Conservation (phyloP, 1,140 invertebrate genomes). For the Solen grandis region DNA sequence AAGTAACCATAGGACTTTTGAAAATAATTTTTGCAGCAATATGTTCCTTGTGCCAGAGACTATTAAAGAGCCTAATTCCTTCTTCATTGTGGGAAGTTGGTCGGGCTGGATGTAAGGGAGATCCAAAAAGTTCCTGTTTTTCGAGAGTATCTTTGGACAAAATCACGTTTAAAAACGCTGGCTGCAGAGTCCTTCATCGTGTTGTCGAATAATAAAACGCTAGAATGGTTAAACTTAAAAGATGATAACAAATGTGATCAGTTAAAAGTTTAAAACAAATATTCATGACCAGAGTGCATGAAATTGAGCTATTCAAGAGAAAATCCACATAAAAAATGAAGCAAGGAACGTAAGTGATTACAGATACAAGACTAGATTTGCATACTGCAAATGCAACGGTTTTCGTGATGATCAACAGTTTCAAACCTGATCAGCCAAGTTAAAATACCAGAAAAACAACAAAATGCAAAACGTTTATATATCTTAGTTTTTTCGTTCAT, state of each 20-base stretch:
- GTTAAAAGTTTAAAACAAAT: background rate
- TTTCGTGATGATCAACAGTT: no score
- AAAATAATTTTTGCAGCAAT: conserved; percentile 18
- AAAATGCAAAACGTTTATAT: no score
- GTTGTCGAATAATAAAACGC: conserved; percentile 6
- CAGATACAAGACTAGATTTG: no score
- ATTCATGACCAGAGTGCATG: background rate
- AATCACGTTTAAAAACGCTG: conserved; percentile 2
- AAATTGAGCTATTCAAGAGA: conserved; percentile 6
- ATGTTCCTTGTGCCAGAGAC: background rate
- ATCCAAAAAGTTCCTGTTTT: conserved; percentile 9
- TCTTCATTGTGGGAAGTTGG: conserved; percentile 6
- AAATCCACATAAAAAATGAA: background rate
- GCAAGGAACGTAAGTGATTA: no score
- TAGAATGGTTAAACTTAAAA: background rate
- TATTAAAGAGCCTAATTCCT: conserved; percentile 23
- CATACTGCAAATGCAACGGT: no score
- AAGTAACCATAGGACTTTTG: background rate
- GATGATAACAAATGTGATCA: background rate
- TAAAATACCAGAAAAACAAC: no score
- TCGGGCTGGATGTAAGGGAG: background rate
- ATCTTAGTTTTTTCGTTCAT: no score
- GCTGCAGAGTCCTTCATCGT: no score
- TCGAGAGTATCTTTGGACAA: conserved; percentile 51
- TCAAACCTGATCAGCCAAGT: no score